Evolutionary conservation across 2,113 vertebrate species (phyloP).

Genomic region (Salvator merianae): DNA sequence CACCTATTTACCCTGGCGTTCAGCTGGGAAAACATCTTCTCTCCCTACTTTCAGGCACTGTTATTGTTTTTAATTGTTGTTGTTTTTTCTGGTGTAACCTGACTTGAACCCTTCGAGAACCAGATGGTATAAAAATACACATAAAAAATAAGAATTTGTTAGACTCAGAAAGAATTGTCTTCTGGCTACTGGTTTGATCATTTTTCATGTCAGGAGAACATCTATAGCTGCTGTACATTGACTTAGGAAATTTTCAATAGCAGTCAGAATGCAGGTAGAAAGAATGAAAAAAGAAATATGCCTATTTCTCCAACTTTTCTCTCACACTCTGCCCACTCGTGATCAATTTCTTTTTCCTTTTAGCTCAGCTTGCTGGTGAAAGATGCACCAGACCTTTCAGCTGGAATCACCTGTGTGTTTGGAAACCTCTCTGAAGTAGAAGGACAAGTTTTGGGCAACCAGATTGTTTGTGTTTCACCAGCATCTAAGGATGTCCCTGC

Average conservation of each 20-base stretch:
- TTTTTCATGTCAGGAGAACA: neutral
- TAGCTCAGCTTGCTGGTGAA: conserved; percentile 92
- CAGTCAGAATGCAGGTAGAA: fast-evolving
- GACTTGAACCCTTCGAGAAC: too few relatives aligned
- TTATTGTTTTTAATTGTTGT: too few relatives aligned
- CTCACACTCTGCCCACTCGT: fast-evolving
- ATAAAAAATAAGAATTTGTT: neutral
- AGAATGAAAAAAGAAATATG: neutral
- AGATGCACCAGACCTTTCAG: conserved; percentile 89
- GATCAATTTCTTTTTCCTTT: neutral
- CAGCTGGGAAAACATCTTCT: too few relatives aligned
- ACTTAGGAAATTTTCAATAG: fast-evolving
- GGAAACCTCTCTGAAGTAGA: conserved; percentile 95
- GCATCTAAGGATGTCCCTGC: conserved; percentile 89
- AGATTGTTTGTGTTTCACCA: conserved; percentile 89
- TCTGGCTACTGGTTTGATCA: neutral
- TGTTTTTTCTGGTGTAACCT: too few relatives aligned
- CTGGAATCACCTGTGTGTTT: conserved; percentile 90
- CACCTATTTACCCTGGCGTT: too few relatives aligned
- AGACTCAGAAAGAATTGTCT: neutral
- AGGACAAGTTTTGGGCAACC: conserved; percentile 88
- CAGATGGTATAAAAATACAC: too few relatives aligned
- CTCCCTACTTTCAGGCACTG: too few relatives aligned
- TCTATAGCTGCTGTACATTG: neutral
- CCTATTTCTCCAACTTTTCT: neutral